phyloP scores from a whole-genome alignment of 2,113 vertebrate species.

The Dinomys branickii region DNA sequence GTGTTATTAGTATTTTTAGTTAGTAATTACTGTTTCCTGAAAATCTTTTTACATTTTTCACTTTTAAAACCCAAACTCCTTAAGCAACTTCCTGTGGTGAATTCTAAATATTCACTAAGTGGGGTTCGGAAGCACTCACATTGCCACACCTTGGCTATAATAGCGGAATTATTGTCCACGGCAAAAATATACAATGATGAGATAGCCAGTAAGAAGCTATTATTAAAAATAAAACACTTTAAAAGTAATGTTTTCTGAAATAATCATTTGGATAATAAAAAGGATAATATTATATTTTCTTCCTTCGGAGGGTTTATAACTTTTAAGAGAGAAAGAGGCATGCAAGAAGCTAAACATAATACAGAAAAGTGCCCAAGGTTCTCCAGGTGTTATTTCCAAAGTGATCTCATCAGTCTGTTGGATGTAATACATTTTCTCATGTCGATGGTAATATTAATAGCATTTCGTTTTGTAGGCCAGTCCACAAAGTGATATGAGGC shows the following conservation, averaged over 20 bases:
- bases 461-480: background rate
- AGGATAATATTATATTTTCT: background rate
- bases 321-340: background rate
- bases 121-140: background rate
- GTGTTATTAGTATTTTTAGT: background rate
- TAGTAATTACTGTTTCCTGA: background rate
- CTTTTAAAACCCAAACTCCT: background rate
- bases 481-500: background rate
- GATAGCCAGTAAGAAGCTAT: background rate
- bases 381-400: background rate
- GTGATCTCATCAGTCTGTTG: background rate
- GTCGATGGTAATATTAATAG: background rate
- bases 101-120: background rate
- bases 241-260: background rate
- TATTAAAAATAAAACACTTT: constrained; percentile 10
- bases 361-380: background rate
- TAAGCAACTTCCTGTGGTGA: background rate
- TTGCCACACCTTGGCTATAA: background rate
- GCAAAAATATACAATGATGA: background rate
- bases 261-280: background rate
- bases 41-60: background rate
- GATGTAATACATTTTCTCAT: background rate
- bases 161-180: background rate
- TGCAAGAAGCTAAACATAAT: background rate
- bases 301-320: background rate